Evolutionary conservation across 2,113 vertebrate species (phyloP).

Genomic region (Chiloscyllium plagiosum): DNA sequence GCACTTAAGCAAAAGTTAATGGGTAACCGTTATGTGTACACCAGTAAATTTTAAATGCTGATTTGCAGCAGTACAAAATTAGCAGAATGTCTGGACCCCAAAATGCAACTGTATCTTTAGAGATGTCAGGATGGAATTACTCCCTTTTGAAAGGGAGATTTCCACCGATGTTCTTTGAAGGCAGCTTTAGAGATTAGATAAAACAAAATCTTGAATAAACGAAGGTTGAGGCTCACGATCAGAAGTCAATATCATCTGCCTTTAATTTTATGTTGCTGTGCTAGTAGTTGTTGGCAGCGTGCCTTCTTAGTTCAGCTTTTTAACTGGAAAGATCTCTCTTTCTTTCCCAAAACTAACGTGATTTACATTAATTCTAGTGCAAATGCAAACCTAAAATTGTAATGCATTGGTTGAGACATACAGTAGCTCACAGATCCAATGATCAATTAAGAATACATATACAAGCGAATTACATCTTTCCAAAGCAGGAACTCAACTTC

Average conservation of each 20-base stretch:
- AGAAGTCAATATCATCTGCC: neutral
- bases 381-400: neutral
- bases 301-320: neutral
- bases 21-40: neutral
- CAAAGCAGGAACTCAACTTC: neutral
- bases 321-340: neutral
- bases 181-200: neutral
- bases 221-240: neutral
- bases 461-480: too few species aligned
- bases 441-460: neutral
- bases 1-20: neutral
- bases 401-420: neutral
- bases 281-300: neutral
- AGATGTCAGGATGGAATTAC: neutral
- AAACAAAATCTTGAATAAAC: neutral
- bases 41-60: neutral
- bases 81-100: neutral
- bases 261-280: neutral
- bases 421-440: conserved; percentile 1
- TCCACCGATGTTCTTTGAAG: neutral
- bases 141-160: neutral
- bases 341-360: neutral
- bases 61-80: neutral
- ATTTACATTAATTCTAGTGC: neutral
- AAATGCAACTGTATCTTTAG: neutral